Base-by-base conservation (phyloP, 2,113 vertebrate genomes). In the Dolichallabes microphthalmus region DNA sequence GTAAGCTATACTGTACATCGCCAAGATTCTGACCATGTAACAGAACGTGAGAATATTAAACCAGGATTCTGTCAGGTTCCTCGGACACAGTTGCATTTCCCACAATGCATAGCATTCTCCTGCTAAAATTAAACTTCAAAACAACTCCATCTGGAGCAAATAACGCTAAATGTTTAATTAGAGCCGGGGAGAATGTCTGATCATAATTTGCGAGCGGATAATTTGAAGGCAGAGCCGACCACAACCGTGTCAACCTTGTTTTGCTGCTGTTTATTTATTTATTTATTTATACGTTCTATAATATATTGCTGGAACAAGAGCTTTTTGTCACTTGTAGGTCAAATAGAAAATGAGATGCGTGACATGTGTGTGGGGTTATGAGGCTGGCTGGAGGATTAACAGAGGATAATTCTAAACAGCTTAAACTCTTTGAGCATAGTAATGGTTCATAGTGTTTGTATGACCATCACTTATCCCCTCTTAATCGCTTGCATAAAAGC, bases 141-240 rank as follows among this genome's bases (percentile, higher is more conserved):
- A 91, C 91, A 90, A 88, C 90, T 87, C 74, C 91, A 92, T 96
- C 94, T 96, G 96, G 96, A 97, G 96, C 89, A 94, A 93, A 95
- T 95, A 94, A 96, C 93, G 86, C 55, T 87, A 92, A 89, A 89
- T 76, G 87, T 94, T 96, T 97, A 96, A 96, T 96, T 96, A 96
- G 88, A 95, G 93, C 86, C 89, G 89, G 89, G 89, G 93, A 93
- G 93, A 94, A 90, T 92, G 88, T 89, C 92, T 69, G 87, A 94
- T 94, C 92, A 89, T 92, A 95, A 95, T 95, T 95, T 94, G 93
- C 89, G 87, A 88, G 89, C 88, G 93, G 94, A 92, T 94, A 93
- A 96, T 96, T 96, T 95, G 89, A 96, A 95, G 94, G 92, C 92
- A 90, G 89, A 85, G 88, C 89, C 84, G 55, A 78, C 93, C 91